phyloP scores from a whole-genome alignment of 1,140 invertebrate species.

The Belonocnema kinseyi region DNA sequence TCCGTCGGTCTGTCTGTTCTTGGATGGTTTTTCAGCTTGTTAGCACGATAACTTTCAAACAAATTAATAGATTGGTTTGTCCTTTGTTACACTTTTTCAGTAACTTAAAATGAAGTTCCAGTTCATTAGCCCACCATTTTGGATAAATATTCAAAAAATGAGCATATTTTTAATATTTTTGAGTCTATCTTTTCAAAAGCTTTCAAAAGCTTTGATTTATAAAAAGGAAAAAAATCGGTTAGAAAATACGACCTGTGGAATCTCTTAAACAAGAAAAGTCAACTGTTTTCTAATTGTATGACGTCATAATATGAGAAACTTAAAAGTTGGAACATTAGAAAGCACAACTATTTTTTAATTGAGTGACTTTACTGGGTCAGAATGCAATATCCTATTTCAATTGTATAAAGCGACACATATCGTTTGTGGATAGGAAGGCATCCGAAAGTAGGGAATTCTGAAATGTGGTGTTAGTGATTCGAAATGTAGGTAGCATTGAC shows the following conservation, averaged over 20 bases:
- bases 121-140: too few species aligned
- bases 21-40: too few species aligned
- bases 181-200: too few species aligned
- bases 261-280: not conserved
- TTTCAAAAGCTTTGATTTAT: too few species aligned
- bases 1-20: too few species aligned
- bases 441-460: not conserved
- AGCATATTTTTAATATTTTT: too few species aligned
- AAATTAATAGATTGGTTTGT: too few species aligned
- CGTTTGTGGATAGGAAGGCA: not conserved
- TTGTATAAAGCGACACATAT: not conserved
- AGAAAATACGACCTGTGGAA: not conserved
- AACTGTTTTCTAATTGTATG: not conserved
- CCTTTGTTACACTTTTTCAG: too few species aligned
- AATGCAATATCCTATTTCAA: not conserved
- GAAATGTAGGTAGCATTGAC: not conserved
- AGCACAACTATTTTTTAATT: not conserved
- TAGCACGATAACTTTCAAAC: too few species aligned
- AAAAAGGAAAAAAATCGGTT: too few species aligned
- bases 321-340: not conserved
- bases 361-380: not conserved
- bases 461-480: not conserved
- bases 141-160: too few species aligned
- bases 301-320: not conserved
- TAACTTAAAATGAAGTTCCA: too few species aligned